Conservation (phyloP, 2,113 vertebrate species). For the Microcebus ravelobensis region DNA sequence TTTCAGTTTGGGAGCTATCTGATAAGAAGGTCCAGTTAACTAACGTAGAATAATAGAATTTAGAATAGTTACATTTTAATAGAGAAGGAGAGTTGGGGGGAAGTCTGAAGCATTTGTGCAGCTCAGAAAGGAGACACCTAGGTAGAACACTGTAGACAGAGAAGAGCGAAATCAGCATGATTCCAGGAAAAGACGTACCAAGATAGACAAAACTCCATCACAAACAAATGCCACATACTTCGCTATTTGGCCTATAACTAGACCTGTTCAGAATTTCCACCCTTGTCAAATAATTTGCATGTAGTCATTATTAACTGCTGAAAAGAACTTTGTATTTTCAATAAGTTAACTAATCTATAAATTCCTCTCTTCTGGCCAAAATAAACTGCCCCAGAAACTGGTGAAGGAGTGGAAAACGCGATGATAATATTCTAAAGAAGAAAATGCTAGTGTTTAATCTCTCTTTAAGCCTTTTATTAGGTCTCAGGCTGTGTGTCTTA, state of each 20-base stretch:
- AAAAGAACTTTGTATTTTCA: background rate
- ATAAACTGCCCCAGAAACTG: slow-evolving; percentile 39
- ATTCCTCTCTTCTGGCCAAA: background rate
- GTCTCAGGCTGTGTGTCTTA: slow-evolving; percentile 75
- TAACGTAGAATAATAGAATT: background rate
- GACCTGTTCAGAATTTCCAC: background rate
- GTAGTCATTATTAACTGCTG: background rate
- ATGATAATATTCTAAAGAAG: slow-evolving; percentile 80
- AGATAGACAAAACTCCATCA: background rate
- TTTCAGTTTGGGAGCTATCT: background rate
- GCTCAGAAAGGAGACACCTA: background rate
- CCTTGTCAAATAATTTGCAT: background rate
- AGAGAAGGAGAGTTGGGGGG: background rate
- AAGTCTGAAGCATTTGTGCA: background rate
- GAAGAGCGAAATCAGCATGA: background rate
- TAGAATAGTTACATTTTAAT: background rate
- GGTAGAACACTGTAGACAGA: background rate
- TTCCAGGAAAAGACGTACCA: background rate
- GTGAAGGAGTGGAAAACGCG: slow-evolving; percentile 55
- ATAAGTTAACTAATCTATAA: background rate
- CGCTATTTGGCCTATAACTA: background rate
- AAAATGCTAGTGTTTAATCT: slow-evolving; percentile 74
- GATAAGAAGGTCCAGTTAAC: background rate
- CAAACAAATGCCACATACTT: background rate
- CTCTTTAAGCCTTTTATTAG: slow-evolving; percentile 77